Percentiles rank a stretch among this genome's conserved stretches.
Evolutionary conservation across 2,797 vertebrate species (phyloP).

Genomic region (Smutsia gigantea): DNA sequence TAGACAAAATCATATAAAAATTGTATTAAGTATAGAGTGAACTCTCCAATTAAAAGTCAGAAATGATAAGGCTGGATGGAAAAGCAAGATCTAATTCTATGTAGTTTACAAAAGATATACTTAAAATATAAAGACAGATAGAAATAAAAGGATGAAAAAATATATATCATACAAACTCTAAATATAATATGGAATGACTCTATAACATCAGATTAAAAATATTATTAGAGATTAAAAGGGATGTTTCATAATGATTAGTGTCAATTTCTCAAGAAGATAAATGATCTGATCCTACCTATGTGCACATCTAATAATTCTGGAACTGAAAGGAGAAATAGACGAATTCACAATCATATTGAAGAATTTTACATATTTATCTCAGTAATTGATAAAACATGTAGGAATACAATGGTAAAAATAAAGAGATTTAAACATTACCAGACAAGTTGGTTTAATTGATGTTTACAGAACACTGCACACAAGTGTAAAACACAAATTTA

Average conservation of each 20-base stretch:
- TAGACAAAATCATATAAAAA: conserved; percentile 12
- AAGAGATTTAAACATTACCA: not conserved
- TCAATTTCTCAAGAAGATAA: conserved; percentile 24
- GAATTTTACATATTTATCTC: not conserved
- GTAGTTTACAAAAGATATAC: not conserved
- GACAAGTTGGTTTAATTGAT: conserved; percentile 16
- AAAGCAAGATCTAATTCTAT: not conserved
- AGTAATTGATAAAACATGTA: conserved; percentile 6
- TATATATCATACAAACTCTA: not conserved
- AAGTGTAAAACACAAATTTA: not conserved
- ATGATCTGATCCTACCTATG: not conserved
- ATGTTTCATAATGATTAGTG: not conserved
- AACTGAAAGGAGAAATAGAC: not conserved
- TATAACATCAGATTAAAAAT: conserved; percentile 16
- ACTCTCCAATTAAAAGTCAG: not conserved
- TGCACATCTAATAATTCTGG: not conserved
- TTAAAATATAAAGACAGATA: not conserved
- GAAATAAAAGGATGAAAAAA: conserved; percentile 1
- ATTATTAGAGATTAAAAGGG: not conserved
- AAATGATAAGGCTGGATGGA: not conserved
- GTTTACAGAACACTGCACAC: not conserved
- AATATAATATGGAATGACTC: not conserved
- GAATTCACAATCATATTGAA: not conserved
- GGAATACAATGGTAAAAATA: not conserved
- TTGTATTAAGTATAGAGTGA: not conserved